Evolutionary conservation across 2,888 invertebrate genomes (phyloP).

Genomic region (Drosophila sordidula): DNA sequence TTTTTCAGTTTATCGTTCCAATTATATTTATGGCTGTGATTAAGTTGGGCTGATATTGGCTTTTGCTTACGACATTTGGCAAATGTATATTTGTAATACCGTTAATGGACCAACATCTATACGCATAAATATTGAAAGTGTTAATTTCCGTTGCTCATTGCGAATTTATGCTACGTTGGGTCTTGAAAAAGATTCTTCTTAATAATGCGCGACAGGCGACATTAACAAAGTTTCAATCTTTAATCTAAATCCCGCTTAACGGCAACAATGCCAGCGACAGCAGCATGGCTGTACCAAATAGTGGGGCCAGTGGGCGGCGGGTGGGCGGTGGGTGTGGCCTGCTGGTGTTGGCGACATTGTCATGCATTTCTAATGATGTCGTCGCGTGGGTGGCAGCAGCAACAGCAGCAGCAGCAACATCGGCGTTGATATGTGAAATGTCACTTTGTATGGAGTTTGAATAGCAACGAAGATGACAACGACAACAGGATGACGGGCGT

Average conservation of each 20-base stretch:
- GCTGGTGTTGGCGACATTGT: constrained; percentile 65
- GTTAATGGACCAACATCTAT: constrained; percentile 14
- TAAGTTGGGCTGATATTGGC: too few relatives aligned
- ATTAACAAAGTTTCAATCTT: constrained; percentile 82
- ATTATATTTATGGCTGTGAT: too few relatives aligned
- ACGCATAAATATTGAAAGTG: constrained; percentile 64
- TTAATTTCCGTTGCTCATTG: constrained; percentile 67
- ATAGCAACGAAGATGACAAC: constrained; percentile 72
- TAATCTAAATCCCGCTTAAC: constrained; percentile 77
- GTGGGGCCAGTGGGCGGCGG: constrained; percentile 12
- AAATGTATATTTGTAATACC: too few relatives aligned
- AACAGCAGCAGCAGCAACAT: constrained; percentile 20
- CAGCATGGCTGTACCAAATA: constrained; percentile 12
- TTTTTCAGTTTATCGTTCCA: too few relatives aligned
- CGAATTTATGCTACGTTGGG: constrained; percentile 53
- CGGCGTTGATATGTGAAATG: constrained; percentile 78
- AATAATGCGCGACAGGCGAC: constrained; percentile 77
- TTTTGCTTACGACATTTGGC: neutral
- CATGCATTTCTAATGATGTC: constrained; percentile 82
- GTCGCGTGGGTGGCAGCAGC: constrained; percentile 48
- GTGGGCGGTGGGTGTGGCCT: constrained; percentile 41
- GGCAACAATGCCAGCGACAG: constrained; percentile 41
- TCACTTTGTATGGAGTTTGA: constrained; percentile 76
- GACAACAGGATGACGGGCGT: constrained; percentile 52
- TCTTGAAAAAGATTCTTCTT: constrained; percentile 64